These are phyloP conservation scores for Pinctada fucata DNA, from an alignment of 2,888 invertebrate genomes.

Conservation along the genomic window DNA sequence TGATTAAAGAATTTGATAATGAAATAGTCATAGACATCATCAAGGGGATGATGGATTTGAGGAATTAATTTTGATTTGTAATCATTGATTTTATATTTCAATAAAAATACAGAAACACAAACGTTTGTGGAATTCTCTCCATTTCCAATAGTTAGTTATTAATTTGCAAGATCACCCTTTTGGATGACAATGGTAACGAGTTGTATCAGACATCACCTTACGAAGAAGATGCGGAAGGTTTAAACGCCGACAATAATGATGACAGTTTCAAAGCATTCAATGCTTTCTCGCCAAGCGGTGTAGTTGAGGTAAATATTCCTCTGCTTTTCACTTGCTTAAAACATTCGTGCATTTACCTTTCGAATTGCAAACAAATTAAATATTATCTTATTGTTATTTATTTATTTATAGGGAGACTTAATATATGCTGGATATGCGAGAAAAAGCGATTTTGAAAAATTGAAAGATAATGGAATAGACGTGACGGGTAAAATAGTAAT, in stretches of 20 bases:
- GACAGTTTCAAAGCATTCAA: conserved; percentile 39
- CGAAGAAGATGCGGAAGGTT: conserved; percentile 19
- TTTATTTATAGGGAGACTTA: conserved; percentile 59
- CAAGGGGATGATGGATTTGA: too few species aligned
- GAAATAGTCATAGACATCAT: too few species aligned
- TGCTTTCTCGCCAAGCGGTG: conserved; percentile 52
- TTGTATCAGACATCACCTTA: conserved; percentile 28
- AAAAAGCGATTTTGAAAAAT: conserved; percentile 72
- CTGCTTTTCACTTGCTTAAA: too few species aligned
- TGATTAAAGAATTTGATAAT: too few species aligned
- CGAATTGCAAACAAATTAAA: not conserved
- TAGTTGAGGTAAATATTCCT: conserved; percentile 43
- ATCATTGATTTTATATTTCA: too few species aligned
- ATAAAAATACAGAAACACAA: too few species aligned
- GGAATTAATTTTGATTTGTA: too few species aligned
- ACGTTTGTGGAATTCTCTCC: too few species aligned
- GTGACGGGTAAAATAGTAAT: conserved; percentile 76
- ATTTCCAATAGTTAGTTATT: too few species aligned
- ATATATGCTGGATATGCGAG: conserved; percentile 77
- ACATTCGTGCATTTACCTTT: too few species aligned
- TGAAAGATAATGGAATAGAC: conserved; percentile 61
- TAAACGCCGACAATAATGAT: conserved; percentile 19
- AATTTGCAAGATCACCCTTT: conserved; percentile 20
- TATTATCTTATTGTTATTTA: too few species aligned
- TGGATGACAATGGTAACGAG: conserved; percentile 42